These are phyloP conservation scores for Agrypnus murinus DNA, from an alignment of 2,888 invertebrate genomes.

Conservation along the genomic window DNA sequence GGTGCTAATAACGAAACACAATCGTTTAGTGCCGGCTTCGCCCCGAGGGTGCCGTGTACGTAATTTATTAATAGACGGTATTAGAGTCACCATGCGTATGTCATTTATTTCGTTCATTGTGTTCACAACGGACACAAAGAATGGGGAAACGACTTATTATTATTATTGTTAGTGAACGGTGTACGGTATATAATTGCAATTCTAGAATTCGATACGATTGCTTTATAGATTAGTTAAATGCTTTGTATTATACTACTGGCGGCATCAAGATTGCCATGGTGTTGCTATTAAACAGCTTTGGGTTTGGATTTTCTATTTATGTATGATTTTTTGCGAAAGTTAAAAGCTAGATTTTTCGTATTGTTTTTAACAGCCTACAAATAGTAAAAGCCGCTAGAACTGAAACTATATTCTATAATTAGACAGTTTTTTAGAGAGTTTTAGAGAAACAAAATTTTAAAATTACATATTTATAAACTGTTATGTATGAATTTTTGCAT, in stretches of 20 bases:
- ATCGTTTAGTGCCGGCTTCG: conserved; percentile 69
- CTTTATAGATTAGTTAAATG: conserved; percentile 39
- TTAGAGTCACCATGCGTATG: conserved; percentile 67
- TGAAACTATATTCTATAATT: too few relatives aligned
- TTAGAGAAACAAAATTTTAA: too few relatives aligned
- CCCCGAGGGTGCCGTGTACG: conserved; percentile 68
- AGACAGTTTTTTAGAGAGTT: too few relatives aligned
- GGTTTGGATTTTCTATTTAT: neutral
- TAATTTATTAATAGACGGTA: conserved; percentile 72
- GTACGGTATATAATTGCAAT: conserved; percentile 45
- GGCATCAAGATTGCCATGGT: too few relatives aligned
- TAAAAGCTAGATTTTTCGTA: too few relatives aligned
- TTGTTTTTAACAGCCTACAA: too few relatives aligned
- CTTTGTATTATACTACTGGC: too few relatives aligned
- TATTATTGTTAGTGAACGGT: conserved; percentile 32
- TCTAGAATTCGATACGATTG: conserved; percentile 51
- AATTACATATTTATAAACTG: too few relatives aligned
- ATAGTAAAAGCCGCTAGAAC: too few relatives aligned
- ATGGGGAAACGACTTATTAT: conserved; percentile 53
- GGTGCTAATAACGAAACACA: conserved; percentile 71
- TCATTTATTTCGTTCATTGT: conserved; percentile 68
- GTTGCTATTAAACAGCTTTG: neutral
- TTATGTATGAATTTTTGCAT: too few relatives aligned
- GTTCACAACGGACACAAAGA: conserved; percentile 66
- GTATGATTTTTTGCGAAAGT: too few relatives aligned